Percentiles rank a stretch among this genome's conserved stretches.
phyloP scores from a whole-genome alignment of 2,113 vertebrate genomes.

The Thamnaconus septentrionalis region DNA sequence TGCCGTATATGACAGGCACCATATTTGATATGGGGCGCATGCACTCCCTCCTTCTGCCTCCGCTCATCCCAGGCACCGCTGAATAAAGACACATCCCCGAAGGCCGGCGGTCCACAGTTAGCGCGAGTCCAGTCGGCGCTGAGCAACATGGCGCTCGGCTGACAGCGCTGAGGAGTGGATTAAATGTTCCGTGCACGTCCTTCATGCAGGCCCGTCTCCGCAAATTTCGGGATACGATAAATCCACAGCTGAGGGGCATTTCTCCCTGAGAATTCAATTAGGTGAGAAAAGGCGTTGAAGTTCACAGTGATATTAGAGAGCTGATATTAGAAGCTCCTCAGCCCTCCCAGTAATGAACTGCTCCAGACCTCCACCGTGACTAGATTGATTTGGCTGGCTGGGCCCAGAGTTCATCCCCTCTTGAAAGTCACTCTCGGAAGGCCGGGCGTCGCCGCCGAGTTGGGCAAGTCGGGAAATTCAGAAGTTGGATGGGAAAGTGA shows the following conservation, averaged over 20 bases:
- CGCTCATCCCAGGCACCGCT: constrained; percentile 9
- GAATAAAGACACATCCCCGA: constrained; percentile 36
- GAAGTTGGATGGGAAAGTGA: constrained; percentile 24
- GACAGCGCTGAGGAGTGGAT: constrained; percentile 46
- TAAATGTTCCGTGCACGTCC: constrained; percentile 63
- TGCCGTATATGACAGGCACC: constrained; percentile 42
- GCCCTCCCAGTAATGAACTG: constrained; percentile 60
- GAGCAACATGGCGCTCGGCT: constrained; percentile 3
- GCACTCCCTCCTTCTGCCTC: constrained; percentile 37
- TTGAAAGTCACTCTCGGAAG: constrained; percentile 51
- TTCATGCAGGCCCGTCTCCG: constrained; percentile 60
- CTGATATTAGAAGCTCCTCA: constrained; percentile 56
- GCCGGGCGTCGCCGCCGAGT: constrained; percentile 22
- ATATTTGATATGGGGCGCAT: constrained; percentile 35
- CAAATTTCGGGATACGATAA: constrained; percentile 71
- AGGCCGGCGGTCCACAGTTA: constrained; percentile 39
- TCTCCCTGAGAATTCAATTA: constrained; percentile 75
- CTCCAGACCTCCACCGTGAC: constrained; percentile 50
- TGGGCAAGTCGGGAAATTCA: constrained; percentile 24
- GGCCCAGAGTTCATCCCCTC: constrained; percentile 54
- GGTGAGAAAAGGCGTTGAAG: constrained; percentile 64
- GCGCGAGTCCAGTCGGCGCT: constrained; percentile 39
- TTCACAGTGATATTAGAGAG: constrained; percentile 64
- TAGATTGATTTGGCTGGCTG: constrained; percentile 64
- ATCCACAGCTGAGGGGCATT: constrained; percentile 64